These are phyloP conservation scores for Eptesicus fuscus DNA, from an alignment of 2,113 vertebrate species.

Conservation along the genomic window DNA sequence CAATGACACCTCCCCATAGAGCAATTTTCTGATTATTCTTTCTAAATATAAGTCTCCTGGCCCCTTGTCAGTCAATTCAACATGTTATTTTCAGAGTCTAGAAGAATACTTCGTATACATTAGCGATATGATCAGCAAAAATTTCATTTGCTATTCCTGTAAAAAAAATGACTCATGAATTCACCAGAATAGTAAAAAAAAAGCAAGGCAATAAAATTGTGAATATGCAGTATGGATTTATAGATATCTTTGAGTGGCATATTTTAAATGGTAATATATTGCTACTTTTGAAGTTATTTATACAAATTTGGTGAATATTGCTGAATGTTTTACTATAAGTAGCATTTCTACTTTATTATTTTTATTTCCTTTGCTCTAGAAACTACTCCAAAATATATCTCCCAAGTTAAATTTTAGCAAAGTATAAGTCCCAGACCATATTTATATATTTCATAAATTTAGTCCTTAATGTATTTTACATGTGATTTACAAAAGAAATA, in stretches of 20 bases:
- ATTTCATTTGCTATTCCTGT: background rate
- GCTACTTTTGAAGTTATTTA: background rate
- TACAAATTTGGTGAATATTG: background rate
- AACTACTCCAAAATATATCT: background rate
- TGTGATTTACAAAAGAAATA: slow-evolving; percentile 44
- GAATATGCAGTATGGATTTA: background rate
- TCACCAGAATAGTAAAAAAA: background rate
- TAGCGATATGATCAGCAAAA: background rate
- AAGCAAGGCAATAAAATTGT: background rate
- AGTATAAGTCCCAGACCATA: slow-evolving; percentile 6
- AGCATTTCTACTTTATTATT: slow-evolving; percentile 14
- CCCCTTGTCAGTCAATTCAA: background rate
- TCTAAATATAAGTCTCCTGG: background rate
- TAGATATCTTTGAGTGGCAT: background rate
- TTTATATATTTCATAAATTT: slow-evolving; percentile 49
- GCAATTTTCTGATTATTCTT: background rate
- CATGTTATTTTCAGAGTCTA: background rate
- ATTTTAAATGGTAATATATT: background rate
- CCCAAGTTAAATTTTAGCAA: slow-evolving; percentile 15
- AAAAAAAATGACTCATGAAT: background rate
- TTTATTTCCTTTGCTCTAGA: slow-evolving; percentile 4
- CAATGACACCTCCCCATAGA: background rate
- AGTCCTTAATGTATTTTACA: slow-evolving; percentile 8
- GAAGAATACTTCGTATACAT: background rate
- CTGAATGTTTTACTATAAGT: background rate